Base-by-base conservation (phyloP, 2,113 vertebrate species). In the Zosterops borbonicus region DNA sequence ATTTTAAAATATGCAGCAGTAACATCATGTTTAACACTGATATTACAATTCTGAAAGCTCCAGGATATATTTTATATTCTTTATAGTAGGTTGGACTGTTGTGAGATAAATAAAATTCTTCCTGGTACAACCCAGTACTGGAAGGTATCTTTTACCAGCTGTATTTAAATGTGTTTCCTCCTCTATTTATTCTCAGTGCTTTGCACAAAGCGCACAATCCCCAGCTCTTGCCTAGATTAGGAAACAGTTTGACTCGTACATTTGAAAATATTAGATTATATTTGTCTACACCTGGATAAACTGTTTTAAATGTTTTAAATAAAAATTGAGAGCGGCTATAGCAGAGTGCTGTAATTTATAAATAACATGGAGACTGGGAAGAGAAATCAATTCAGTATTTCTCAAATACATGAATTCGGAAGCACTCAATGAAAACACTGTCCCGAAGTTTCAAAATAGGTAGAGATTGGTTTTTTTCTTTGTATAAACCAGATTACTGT, bases 161-260 rank as follows among this genome's bases (percentile, higher is more conserved):
- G 37, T 68, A 47, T 25, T 75, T 75, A 39, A 75, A 39, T 47
- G 0, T 52, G 19, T 86, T 92, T 92, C 29, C 25, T 64, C 1
- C 10, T 58, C 15, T 70, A 0, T 52, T 89, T 89, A 39, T 69
- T 83, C 25, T 60, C 31, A 29, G 1, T 47, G 41, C 15, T 50
- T 86, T 22, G 19, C 52, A 44, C 21, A 14, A 73, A 81, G 31
- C 0, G 1, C 42, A 21, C 17, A 35, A 18, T 60, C 21, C 24
- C 60, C 27, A 58, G 0, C 12, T 58, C 50, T 83, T 77, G 21
- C 52, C 56, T 81, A 42, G 20, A 28, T 62, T 46, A 58, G 37
- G 33, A 73, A 85, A 41, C 19, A 21, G 25, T 39, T 44, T 55
- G 27, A n/a, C 35, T 80, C 0, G 0, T 21, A 9, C 6, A 10